Percentiles rank a stretch among this genome's conserved stretches.
Conservation (phyloP, 2,888 invertebrate species). For the Andrena bucephala region DNA sequence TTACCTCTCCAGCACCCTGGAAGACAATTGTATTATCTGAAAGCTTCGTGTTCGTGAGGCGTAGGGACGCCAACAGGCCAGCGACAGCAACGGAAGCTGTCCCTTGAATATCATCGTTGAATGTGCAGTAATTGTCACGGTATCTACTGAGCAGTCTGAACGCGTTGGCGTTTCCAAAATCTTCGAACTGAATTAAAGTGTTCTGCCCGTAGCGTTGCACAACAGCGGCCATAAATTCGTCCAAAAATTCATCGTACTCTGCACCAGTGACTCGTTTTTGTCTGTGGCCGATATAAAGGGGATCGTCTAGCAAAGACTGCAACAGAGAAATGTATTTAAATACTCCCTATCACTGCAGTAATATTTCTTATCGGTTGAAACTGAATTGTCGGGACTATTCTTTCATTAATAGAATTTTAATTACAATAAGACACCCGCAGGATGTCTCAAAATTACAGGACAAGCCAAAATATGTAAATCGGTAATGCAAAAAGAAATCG, state of each 20-base stretch:
- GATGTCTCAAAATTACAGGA: too few species aligned
- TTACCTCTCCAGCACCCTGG: constrained; percentile 98
- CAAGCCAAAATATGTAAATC: too few species aligned
- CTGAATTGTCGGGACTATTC: not conserved
- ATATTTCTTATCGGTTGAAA: not conserved
- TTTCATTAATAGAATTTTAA: not conserved
- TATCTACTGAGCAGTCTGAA: constrained; percentile 97
- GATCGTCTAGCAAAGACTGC: constrained; percentile 94
- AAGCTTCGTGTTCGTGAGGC: constrained; percentile 93
- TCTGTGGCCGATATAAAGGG: constrained; percentile 96
- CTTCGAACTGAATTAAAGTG: constrained; percentile 97
- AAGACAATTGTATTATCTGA: constrained; percentile 95
- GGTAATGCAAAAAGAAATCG: too few species aligned
- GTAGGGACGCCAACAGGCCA: constrained; percentile 94
- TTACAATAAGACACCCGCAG: too few species aligned
- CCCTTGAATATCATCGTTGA: constrained; percentile 99
- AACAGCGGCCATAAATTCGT: constrained; percentile 98
- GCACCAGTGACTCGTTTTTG: constrained; percentile 93
- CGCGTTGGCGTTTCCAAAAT: constrained; percentile 99
- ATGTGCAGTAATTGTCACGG: constrained; percentile 95
- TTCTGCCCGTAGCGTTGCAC: constrained; percentile 94
- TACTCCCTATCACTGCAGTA: not conserved
- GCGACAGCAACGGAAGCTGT: constrained; percentile 98
- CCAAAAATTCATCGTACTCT: constrained; percentile 96
- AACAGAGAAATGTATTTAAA: constrained; percentile 7